Conservation (phyloP, 2,113 vertebrate genomes). For the Brachyhypopomus gauderio region DNA sequence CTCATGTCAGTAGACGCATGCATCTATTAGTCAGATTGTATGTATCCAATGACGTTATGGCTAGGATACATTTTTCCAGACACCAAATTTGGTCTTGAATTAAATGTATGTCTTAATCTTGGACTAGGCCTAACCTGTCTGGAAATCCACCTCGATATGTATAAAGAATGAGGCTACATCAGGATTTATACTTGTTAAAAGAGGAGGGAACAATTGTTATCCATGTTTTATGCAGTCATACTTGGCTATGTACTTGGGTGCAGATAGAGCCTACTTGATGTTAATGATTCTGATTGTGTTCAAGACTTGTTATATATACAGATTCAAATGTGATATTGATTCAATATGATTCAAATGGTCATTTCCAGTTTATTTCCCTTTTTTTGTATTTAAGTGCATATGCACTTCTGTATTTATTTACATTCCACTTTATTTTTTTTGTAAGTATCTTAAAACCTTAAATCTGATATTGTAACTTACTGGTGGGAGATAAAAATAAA, state of each 20-base stretch:
- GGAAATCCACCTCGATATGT: neutral
- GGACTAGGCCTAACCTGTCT: neutral
- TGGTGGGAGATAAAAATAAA: conserved; percentile 62
- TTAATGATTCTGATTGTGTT: neutral
- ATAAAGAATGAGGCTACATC: neutral
- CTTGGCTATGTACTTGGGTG: conserved; percentile 24
- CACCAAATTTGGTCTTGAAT: neutral
- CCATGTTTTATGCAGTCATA: conserved; percentile 20
- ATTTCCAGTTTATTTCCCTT: conserved; percentile 3
- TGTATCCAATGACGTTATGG: neutral
- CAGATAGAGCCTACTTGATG: conserved; percentile 30
- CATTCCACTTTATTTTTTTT: conserved; percentile 63
- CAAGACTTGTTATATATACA: neutral
- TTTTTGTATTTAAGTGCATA: conserved; percentile 61
- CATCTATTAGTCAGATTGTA: neutral
- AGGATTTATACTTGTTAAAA: neutral
- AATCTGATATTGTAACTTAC: conserved; percentile 57
- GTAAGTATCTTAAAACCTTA: conserved; percentile 1
- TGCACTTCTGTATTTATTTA: conserved; percentile 67
- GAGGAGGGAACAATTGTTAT: neutral
- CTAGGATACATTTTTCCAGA: neutral
- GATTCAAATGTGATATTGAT: too few relatives aligned
- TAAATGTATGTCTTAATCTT: neutral
- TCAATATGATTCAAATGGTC: neutral
- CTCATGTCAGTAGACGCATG: conserved; percentile 18